Evolutionary conservation across 2,797 vertebrate genomes (phyloP).

Genomic region (Telmatherina bonti): DNA sequence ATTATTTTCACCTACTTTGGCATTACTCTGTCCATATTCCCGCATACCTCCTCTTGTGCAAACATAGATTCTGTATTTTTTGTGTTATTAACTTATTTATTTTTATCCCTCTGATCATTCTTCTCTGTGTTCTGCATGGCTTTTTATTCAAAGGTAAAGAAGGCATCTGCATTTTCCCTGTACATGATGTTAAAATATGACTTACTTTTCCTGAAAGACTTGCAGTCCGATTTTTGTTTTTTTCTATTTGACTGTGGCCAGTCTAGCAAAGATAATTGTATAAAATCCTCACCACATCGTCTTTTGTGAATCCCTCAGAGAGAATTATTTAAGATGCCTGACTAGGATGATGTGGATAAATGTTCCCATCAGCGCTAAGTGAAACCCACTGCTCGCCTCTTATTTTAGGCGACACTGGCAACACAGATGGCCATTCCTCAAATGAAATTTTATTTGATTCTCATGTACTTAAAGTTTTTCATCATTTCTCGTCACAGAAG

Average conservation of each 20-base stretch:
- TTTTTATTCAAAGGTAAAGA: slow-evolving; percentile 54
- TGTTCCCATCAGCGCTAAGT: slow-evolving; percentile 46
- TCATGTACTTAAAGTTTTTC: slow-evolving; percentile 31
- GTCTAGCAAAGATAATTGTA: slow-evolving; percentile 53
- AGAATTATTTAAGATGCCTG: slow-evolving; percentile 50
- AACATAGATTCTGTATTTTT: slow-evolving; percentile 6
- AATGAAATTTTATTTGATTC: slow-evolving; percentile 37
- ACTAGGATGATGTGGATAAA: slow-evolving; percentile 61
- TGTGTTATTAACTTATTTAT: background rate
- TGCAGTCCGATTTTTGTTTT: slow-evolving; percentile 35
- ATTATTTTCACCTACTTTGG: slow-evolving; percentile 52
- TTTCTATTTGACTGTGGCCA: slow-evolving; percentile 17
- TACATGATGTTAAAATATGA: slow-evolving; percentile 62
- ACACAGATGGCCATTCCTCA: slow-evolving; percentile 28
- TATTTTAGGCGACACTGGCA: slow-evolving; percentile 30
- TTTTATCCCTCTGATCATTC: slow-evolving; percentile 10
- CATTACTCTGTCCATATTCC: slow-evolving; percentile 35
- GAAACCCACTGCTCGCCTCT: slow-evolving; percentile 32
- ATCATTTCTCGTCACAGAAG: slow-evolving; percentile 26
- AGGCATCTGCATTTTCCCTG: slow-evolving; percentile 60
- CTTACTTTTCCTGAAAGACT: slow-evolving; percentile 64
- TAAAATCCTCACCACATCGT: slow-evolving; percentile 52
- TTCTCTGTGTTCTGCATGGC: slow-evolving; percentile 29
- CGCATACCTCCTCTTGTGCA: slow-evolving; percentile 4
- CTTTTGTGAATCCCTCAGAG: slow-evolving; percentile 52